These are phyloP conservation scores for Paraplagusia blochii DNA, from an alignment of 2,113 vertebrate genomes.

Conservation along the genomic window DNA sequence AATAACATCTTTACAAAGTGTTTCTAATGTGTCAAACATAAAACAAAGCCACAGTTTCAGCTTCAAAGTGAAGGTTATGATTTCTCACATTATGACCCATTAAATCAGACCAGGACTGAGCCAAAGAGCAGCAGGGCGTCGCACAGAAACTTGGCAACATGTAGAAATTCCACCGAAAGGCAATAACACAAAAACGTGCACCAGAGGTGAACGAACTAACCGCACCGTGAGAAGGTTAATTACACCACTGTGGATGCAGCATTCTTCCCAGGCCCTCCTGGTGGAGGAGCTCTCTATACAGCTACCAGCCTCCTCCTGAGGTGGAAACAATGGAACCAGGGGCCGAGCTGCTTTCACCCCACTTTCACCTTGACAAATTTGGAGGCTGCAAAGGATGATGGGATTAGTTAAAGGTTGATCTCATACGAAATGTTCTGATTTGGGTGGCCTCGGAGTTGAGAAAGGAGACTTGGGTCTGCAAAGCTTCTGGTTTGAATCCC, in stretches of 20 bases:
- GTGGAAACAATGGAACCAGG: slow-evolving; percentile 40
- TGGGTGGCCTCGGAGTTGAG: too few relatives aligned
- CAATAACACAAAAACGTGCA: slow-evolving; percentile 20
- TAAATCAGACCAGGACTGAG: not conserved
- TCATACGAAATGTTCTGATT: too few relatives aligned
- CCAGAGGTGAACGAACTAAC: slow-evolving; percentile 31
- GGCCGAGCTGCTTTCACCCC: slow-evolving; percentile 31
- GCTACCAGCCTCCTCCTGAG: slow-evolving; percentile 5
- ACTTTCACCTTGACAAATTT: slow-evolving; percentile 22
- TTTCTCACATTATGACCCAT: slow-evolving; percentile 1
- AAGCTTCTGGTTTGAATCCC: too few relatives aligned
- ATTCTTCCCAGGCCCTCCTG: slow-evolving; percentile 52
- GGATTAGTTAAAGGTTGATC: not conserved
- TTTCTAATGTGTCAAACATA: not conserved
- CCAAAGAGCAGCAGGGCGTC: slow-evolving; percentile 8
- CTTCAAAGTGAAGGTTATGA: not conserved
- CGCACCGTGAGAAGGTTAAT: slow-evolving; percentile 37
- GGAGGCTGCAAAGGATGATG: slow-evolving; percentile 1
- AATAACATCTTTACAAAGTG: slow-evolving; percentile 2
- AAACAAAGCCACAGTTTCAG: not conserved
- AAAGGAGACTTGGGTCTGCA: too few relatives aligned
- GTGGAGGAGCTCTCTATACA: slow-evolving; percentile 25
- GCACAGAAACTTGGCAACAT: not conserved
- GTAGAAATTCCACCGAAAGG: slow-evolving; percentile 7
- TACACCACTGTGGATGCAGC: slow-evolving; percentile 24